Percentiles rank a stretch among this genome's conserved stretches.
Evolutionary conservation across 2,888 invertebrate genomes (phyloP).

Genomic region (Escarpia spicata): DNA sequence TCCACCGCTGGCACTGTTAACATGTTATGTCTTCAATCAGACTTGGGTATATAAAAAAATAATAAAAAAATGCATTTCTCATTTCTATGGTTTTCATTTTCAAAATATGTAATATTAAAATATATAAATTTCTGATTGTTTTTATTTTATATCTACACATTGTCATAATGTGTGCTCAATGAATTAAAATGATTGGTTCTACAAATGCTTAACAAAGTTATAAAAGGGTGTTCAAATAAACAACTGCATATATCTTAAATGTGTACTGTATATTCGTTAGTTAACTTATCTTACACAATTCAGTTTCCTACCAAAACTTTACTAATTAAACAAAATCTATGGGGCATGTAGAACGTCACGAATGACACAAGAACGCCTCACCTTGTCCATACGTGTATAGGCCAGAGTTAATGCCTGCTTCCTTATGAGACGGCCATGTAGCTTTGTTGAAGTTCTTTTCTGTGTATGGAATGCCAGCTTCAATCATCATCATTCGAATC

Average conservation of each 20-base stretch:
- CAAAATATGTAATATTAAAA: neutral
- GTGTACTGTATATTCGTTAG: no score
- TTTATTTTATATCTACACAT: no score
- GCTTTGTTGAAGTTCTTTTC: conserved; percentile 39
- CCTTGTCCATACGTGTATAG: conserved; percentile 34
- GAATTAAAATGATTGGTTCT: no score
- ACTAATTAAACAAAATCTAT: neutral
- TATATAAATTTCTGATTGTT: no score
- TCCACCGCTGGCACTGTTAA: conserved; percentile 34
- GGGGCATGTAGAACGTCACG: no score
- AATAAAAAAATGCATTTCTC: no score
- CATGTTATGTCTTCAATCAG: neutral
- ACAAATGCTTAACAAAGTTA: no score
- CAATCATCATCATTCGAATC: conserved; percentile 51
- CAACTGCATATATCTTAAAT: no score
- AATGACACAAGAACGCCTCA: neutral
- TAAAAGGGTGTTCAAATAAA: no score
- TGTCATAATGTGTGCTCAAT: no score
- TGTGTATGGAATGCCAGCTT: conserved; percentile 47
- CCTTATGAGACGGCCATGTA: conserved; percentile 35
- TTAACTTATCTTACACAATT: neutral
- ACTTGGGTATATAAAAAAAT: neutral
- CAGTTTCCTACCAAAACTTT: neutral
- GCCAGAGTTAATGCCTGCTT: conserved; percentile 28
- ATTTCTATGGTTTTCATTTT: neutral